Conservation (phyloP, 2,797 vertebrate species). For the Naso thynnoides region DNA sequence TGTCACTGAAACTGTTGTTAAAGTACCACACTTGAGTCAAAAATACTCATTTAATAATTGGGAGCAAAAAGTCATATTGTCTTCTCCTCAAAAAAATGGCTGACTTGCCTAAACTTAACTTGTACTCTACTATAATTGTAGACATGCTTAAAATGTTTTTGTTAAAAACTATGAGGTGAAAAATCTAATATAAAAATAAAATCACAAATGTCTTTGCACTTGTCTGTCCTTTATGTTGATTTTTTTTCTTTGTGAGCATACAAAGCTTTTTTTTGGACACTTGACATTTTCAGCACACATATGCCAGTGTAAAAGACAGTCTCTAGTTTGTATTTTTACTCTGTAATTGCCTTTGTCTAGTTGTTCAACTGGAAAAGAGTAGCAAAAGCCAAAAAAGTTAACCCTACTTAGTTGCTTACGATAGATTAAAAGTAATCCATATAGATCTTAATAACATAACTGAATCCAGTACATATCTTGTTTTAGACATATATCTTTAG, state of each 20-base stretch:
- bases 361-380: background rate
- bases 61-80: background rate
- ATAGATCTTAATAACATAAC: background rate
- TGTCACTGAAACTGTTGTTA: background rate
- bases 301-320: background rate
- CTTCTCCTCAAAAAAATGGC: background rate
- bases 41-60: background rate
- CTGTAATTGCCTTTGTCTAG: background rate
- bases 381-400: background rate
- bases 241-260: background rate
- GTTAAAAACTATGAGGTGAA: too few species aligned
- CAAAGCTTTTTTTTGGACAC: background rate
- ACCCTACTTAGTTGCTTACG: background rate
- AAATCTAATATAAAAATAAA: too few species aligned
- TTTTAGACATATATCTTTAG: background rate
- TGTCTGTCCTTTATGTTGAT: background rate
- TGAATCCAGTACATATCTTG: background rate
- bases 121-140: background rate
- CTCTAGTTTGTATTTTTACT: conserved; percentile 1
- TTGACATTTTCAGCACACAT: too few species aligned
- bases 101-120: background rate
- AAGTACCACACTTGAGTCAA: background rate
- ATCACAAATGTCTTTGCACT: too few species aligned
- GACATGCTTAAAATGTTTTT: too few species aligned
- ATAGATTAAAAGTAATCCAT: background rate